Conservation (phyloP, 2,113 vertebrate species). For the Brevimyrus niger region DNA sequence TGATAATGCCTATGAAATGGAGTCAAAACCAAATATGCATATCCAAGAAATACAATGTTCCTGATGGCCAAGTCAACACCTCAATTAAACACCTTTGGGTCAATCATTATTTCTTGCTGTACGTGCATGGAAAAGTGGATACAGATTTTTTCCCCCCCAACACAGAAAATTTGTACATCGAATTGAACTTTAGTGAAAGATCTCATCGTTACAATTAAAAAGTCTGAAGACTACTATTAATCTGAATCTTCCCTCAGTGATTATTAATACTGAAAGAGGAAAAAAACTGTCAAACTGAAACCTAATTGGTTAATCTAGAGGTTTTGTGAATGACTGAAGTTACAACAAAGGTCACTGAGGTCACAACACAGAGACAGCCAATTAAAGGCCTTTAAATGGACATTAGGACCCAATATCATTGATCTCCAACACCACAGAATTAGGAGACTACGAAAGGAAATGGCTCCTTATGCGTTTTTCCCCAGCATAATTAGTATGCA, state of each 20-base stretch:
- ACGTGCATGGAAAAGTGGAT: not conserved
- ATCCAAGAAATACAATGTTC: not conserved
- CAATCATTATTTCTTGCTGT: not conserved
- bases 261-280: not conserved
- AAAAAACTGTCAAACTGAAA: not conserved
- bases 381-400: not conserved
- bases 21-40: not conserved
- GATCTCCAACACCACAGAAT: not conserved
- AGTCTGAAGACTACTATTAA: not conserved
- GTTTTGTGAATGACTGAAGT: not conserved
- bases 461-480: not conserved
- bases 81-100: not conserved
- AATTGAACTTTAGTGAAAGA: not conserved
- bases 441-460: not conserved
- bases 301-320: not conserved
- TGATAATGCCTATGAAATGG: not conserved
- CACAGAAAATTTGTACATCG: not conserved
- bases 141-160: not conserved
- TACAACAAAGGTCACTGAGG: not conserved
- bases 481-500: not conserved
- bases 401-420: not conserved
- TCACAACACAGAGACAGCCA: not conserved
- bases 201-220: not conserved
- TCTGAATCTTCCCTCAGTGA: not conserved
- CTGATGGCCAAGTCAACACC: not conserved